Conservation (phyloP, 1,140 invertebrate genomes). For the Andricus grossulariae region DNA sequence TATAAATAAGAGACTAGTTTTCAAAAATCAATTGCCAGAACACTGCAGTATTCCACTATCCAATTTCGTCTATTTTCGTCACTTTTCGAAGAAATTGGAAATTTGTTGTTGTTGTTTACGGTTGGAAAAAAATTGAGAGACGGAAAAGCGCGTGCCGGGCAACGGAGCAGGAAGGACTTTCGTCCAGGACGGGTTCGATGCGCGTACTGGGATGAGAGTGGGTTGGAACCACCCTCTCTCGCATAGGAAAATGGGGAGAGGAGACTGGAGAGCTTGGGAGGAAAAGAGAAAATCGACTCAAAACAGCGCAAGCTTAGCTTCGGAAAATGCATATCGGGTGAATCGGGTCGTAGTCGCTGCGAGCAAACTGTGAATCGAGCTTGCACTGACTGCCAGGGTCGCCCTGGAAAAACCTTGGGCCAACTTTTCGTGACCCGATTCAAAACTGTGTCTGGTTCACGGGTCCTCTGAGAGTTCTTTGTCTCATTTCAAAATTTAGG, state of each 20-base stretch:
- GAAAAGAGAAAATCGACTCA: slow-evolving; percentile 23
- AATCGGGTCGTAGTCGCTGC: background rate
- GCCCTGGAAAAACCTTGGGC: slow-evolving; percentile 40
- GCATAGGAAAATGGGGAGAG: slow-evolving; percentile 7
- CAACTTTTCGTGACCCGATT: slow-evolving; percentile 52
- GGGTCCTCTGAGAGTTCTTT: slow-evolving; percentile 13
- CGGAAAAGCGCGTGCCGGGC: slow-evolving; percentile 25
- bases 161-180: slow-evolving; percentile 61
- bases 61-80: too few species aligned
- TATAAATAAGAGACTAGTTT: too few species aligned
- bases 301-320: slow-evolving; percentile 52
- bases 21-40: too few species aligned
- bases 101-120: too few species aligned
- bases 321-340: slow-evolving; percentile 38
- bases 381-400: slow-evolving; percentile 32
- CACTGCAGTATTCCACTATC: too few species aligned
- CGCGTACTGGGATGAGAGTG: slow-evolving; percentile 69
- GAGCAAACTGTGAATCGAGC: slow-evolving; percentile 40
- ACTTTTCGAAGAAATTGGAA: too few species aligned
- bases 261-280: slow-evolving; percentile 34
- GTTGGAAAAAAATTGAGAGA: background rate
- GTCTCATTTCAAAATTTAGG: background rate
- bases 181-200: slow-evolving; percentile 71
- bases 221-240: slow-evolving; percentile 8
- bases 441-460: slow-evolving; percentile 34